Evolutionary conservation across 2,888 invertebrate species (phyloP), one percentile per base, ranked within the genome.

Genomic region (Boloria selene): DNA sequence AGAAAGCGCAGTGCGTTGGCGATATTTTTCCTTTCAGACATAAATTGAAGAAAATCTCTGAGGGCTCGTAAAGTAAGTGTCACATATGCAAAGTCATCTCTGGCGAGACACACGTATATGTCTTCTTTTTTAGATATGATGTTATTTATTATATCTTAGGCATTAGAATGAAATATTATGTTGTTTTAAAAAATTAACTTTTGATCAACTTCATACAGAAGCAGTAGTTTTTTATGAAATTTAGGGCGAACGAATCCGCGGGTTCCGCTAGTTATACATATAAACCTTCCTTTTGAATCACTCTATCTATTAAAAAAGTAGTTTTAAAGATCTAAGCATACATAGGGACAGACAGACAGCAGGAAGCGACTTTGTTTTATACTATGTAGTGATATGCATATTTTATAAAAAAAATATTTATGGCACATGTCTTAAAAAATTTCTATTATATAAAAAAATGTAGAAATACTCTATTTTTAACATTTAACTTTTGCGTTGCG

Each of bases 21-120:
- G 58, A 66, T 69, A 67, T 69, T 64, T 69, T 69, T 58, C 56
- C 26, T 55, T 16, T 56, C 18, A 50, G 58, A 66, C 52, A 62
- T 52, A 63, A 63, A 59, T 58, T 69, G 63, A 53, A 56, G 67
- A 67, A 69, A 64, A 55, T 63, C 56, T 22, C 56, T 26, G 56
- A 58, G 63, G 63, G 22, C 67, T 55, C 51, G 51, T 68, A 64
- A 68, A 44, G 51, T 68, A 68, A 55, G 61, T 60, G 67, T 53
- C 67, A 52, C 64, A 64, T 55, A 68, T 52, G 52, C 38, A 45
- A 52, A 68, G 52, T 61, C 61, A 64, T 56, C 64, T 44, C 56
- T 17, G 49, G 45, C 42, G 51, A 56, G 31, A 56, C 22, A 22
- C 3, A 22, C 22, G 22, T 22, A 22, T 56, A 50, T 55, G 55